Evolutionary conservation across 2,113 vertebrate species (phyloP).

Genomic region (Casuarius casuarius): DNA sequence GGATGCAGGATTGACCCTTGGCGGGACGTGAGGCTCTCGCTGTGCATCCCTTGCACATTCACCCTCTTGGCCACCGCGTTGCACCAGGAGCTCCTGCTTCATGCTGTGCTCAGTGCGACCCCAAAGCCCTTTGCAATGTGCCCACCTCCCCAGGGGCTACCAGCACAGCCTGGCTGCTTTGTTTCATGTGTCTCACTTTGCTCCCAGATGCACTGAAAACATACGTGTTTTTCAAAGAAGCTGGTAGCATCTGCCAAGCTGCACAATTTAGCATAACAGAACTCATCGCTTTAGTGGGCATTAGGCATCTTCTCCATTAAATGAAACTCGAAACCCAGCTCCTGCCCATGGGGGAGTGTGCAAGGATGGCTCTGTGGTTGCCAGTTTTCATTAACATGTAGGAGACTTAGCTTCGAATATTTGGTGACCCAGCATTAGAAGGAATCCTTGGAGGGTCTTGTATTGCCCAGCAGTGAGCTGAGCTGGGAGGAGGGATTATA

Average conservation of each 20-base stretch:
- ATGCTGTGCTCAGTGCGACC: too few relatives aligned
- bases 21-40: background rate
- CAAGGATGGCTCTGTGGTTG: too few relatives aligned
- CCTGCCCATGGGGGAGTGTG: background rate
- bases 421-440: background rate
- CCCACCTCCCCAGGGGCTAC: background rate
- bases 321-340: background rate
- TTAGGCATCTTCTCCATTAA: background rate
- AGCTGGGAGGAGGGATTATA: background rate
- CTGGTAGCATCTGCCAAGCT: background rate
- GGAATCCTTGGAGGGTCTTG: background rate
- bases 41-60: background rate
- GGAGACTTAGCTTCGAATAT: background rate
- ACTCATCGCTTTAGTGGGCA: background rate
- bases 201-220: background rate
- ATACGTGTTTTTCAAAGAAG: background rate
- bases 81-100: too few relatives aligned
- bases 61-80: too few relatives aligned
- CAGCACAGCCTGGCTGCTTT: background rate
- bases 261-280: background rate
- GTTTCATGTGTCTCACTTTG: background rate
- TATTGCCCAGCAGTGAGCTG: background rate
- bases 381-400: background rate
- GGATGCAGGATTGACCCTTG: background rate
- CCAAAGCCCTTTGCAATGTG: background rate